Evolutionary conservation across 2,797 vertebrate genomes (phyloP), one percentile per base, ranked within the genome.

Genomic region (Aotus griseimembra): DNA sequence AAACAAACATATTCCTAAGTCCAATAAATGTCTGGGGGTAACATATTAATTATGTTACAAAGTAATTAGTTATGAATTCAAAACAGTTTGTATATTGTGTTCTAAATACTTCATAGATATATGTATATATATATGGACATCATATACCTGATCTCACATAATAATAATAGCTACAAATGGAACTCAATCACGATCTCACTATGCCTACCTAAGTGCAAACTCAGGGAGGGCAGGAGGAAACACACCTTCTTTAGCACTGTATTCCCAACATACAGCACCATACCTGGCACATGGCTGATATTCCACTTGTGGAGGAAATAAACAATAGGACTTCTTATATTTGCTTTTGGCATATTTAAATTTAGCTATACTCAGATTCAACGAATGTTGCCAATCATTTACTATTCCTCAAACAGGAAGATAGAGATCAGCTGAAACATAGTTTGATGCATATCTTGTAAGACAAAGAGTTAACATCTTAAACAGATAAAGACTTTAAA

Each of bases 401-500:
- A 73, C n/a, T 91, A 28, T 76, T 92, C 19, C 39, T 94, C 61
- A 79, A 89, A 80, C 36, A 67, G 44, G 33, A 84, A 92, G 76
- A 79, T 6, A 81, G 44, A 83, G 20, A 79, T 64, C 39, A 85
- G 33, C 48, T 77, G 36, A 77, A 86, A 86, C 10, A 85, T 4
- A 70, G 26, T 79, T 89, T 91, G 50, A 72, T 13, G 17, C 41
- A 70, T 57, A 39, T 28, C 36, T 50, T 33, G 26, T 64, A 55
- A 82, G 79, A 73, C 55, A 93, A 84, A 90, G 84, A 70, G 90
- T 93, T 98, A 96, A 96, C 7, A 89, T 73, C 14, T 19, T 91
- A 50, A 95, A n/a, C 28, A 89, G 87, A 93, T 64, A 58, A 86
- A 96, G 48, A 46, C 57, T 67, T 67, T 57, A 41, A 88, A 84